Conservation (phyloP, 2,888 invertebrate genomes). For the Lasioglossum vierecki region DNA sequence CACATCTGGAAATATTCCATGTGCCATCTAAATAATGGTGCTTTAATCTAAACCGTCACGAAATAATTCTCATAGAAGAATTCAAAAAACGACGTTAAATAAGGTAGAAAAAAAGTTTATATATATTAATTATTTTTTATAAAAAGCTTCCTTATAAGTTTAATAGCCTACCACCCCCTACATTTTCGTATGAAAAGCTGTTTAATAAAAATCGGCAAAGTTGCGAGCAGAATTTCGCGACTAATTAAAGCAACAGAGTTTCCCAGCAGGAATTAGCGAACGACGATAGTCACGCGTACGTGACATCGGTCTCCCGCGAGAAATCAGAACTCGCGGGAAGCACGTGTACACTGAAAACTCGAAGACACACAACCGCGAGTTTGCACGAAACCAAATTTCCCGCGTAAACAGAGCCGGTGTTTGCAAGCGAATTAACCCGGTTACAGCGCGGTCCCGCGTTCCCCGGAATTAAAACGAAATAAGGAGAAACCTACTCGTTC, state of each 20-base stretch:
- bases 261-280: background rate
- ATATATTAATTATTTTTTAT: no score
- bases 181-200: background rate
- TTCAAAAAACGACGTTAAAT: no score
- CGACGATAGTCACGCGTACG: background rate
- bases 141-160: no score
- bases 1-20: no score
- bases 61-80: no score
- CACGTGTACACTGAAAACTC: background rate
- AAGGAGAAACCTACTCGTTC: slow-evolving; percentile 3
- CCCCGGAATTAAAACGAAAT: slow-evolving; percentile 21
- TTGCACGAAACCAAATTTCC: background rate
- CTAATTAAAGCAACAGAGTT: background rate
- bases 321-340: background rate
- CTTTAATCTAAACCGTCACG: no score
- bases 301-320: background rate
- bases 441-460: slow-evolving; percentile 14
- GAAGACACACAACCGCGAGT: background rate
- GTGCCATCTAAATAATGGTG: no score
- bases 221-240: background rate
- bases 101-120: no score
- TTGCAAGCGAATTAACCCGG: slow-evolving; percentile 43
- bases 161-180: no score
- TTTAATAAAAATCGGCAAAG: background rate
- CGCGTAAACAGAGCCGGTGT: slow-evolving; percentile 47